Evolutionary conservation across 1,140 invertebrate species (phyloP), one percentile per base, ranked within the genome.

Genomic region (Proctacanthus coquilletti): DNA sequence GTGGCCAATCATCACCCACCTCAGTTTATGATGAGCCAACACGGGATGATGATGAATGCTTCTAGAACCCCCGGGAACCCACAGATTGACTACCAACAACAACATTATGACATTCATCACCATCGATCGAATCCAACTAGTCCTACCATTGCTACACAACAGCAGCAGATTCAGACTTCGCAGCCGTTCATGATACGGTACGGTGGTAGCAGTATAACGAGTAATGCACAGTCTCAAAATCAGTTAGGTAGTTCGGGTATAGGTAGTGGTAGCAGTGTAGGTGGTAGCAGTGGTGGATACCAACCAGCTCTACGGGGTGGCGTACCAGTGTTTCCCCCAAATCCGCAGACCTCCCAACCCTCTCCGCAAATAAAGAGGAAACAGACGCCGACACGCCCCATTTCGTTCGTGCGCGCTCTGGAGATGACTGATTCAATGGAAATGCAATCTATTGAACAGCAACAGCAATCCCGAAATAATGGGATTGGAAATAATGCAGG

Each of bases 361-460:
- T 76, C 73, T 45, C 76, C 73, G 3, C 77, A 75, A 49, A 70
- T 69, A 29, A 79, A 76, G 45, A 66, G 72, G n/a, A 66, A 67
- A 30, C 58, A 62, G 59, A 71, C 62, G 40, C 62, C 56, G 14
- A 41, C 68, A 69, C 68, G 88, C 32, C 89, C 91, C 1, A 85
- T 93, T 70, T 88, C 86, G 21, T 93, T 94, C 64, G 84, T 93
- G 17, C 74, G 85, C 43, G 88, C 86, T 5, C 66, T 92, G 15
- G 87, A 92, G 65, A 85, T 91, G 73, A 81, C 84, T 39, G 84
- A 92, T 52, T 77, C 77, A 5, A 74, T 85, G 59, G 80, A 84
- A 48, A 70, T 79, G 70, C 64, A 69, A 15, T 49, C 63, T 45
- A 38, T 62, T 46, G 40, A 52, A 36, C 53, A 51, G 41, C 42